Evolutionary conservation across 2,797 vertebrate genomes (phyloP).

Genomic region (Mormyrops attenuatus): DNA sequence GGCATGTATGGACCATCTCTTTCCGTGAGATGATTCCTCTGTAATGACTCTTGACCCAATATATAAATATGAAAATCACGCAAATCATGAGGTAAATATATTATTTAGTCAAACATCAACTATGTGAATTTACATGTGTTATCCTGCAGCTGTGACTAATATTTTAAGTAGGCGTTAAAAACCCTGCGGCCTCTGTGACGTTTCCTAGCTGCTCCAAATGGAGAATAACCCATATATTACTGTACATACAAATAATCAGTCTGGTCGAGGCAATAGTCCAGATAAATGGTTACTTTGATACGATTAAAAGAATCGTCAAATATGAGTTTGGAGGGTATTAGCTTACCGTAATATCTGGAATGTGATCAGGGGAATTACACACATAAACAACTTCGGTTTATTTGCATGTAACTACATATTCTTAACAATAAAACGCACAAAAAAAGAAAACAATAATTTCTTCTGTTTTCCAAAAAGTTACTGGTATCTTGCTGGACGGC

Average conservation of each 20-base stretch:
- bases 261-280: background rate
- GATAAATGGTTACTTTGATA: background rate
- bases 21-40: too few relatives aligned
- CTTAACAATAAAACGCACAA: background rate
- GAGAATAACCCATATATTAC: background rate
- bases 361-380: background rate
- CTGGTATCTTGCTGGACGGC: background rate
- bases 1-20: too few relatives aligned
- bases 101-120: too few relatives aligned
- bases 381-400: background rate
- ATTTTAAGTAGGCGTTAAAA: background rate
- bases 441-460: background rate
- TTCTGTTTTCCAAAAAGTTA: background rate
- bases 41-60: too few relatives aligned
- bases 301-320: too few relatives aligned
- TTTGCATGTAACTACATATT: background rate
- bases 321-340: background rate
- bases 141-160: background rate
- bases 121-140: too few relatives aligned
- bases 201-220: background rate
- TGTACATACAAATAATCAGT: background rate
- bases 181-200: background rate
- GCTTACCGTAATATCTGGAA: background rate
- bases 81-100: too few relatives aligned
- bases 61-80: too few relatives aligned